A percentile compares a stretch with the other conserved stretches of the same genome.
Conservation (phyloP, 2,113 vertebrate species). For the Neodon shergylaensis region DNA sequence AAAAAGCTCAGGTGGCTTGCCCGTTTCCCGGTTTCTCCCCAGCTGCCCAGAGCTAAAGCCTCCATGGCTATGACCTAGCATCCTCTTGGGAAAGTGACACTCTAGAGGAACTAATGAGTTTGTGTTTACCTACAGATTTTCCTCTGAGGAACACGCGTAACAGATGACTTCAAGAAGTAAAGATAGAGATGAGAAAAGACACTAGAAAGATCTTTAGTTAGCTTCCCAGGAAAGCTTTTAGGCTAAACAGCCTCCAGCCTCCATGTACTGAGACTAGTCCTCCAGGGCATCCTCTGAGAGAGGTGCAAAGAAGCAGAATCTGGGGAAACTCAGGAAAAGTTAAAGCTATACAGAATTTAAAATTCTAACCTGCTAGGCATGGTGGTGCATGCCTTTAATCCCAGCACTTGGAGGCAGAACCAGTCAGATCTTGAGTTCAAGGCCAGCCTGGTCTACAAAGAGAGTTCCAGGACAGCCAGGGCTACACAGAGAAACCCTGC, state of each 20-base stretch:
- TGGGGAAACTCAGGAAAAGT: conserved; percentile 17
- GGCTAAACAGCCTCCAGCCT: background rate
- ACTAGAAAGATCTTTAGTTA: background rate
- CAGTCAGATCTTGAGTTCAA: background rate
- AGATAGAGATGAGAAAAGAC: conserved; percentile 34
- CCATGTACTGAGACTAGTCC: background rate
- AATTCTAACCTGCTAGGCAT: background rate
- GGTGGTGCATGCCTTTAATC: background rate
- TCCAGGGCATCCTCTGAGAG: conserved; percentile 32
- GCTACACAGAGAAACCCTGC: background rate
- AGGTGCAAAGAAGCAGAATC: conserved; percentile 42
- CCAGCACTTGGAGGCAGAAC: background rate
- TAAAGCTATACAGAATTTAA: conserved; percentile 41
- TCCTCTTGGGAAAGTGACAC: conserved; percentile 56
- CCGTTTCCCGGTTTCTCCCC: conserved; percentile 16
- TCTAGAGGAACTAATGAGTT: conserved; percentile 74
- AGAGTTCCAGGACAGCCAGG: background rate
- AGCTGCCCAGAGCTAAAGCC: conserved; percentile 52
- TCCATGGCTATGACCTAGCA: conserved; percentile 16
- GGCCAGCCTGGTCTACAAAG: too few species aligned
- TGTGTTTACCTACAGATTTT: conserved; percentile 66
- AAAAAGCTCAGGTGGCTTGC: background rate
- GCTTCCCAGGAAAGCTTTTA: conserved; percentile 20
- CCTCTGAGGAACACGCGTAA: conserved; percentile 66
- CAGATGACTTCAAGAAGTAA: conserved; percentile 58